phyloP scores from a whole-genome alignment of 1,140 invertebrate genomes.

The Drosophila cardini region DNA sequence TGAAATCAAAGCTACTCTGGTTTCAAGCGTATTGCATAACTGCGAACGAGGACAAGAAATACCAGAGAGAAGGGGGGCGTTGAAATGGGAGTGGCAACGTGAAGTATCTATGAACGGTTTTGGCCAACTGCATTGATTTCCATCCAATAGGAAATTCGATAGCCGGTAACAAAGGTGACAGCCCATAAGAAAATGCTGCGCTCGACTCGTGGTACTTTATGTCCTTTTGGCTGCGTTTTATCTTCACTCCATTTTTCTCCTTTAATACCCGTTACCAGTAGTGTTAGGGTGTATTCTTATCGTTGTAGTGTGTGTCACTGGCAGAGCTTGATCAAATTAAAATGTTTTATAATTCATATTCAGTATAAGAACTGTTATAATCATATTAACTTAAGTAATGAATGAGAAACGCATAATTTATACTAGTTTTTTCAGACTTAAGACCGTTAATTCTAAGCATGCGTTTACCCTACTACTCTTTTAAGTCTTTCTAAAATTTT shows the following conservation, averaged over 20 bases:
- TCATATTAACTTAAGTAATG: too few species aligned
- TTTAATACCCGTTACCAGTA: too few species aligned
- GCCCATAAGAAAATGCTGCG: slow-evolving; percentile 26
- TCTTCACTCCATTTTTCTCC: slow-evolving; percentile 2
- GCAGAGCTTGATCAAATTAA: too few species aligned
- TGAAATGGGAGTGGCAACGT: neutral
- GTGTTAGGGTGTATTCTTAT: neutral
- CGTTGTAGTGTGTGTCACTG: too few species aligned
- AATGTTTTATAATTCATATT: too few species aligned
- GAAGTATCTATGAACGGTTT: slow-evolving; percentile 7
- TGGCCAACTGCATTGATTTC: slow-evolving; percentile 44
- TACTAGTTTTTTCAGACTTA: too few species aligned
- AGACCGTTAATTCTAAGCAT: too few species aligned
- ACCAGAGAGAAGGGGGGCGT: neutral
- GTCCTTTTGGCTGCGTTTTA: slow-evolving; percentile 28
- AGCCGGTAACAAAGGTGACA: slow-evolving; percentile 44
- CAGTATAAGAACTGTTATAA: too few species aligned
- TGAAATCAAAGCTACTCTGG: too few species aligned
- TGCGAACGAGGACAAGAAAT: neutral
- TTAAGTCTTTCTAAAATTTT: too few species aligned
- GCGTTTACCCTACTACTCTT: too few species aligned
- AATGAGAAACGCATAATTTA: too few species aligned
- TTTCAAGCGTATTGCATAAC: neutral
- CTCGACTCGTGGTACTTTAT: slow-evolving; percentile 1
- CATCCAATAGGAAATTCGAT: slow-evolving; percentile 43